These are phyloP conservation scores for Laticauda colubrina DNA, from an alignment of 2,113 vertebrate species.

Conservation along the genomic window DNA sequence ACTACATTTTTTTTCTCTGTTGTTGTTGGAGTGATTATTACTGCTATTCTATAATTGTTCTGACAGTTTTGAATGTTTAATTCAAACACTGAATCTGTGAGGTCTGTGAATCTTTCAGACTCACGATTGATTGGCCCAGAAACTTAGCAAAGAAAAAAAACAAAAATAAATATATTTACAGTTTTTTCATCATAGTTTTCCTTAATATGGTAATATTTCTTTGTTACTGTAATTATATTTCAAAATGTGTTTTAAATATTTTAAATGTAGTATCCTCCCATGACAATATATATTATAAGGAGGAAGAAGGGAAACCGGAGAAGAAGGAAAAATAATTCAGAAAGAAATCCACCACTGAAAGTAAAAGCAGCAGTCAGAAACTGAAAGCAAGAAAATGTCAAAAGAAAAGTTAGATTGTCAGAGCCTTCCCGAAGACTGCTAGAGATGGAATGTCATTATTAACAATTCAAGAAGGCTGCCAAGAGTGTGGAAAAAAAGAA, in stretches of 20 bases:
- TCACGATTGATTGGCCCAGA: neutral
- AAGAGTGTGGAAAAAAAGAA: neutral
- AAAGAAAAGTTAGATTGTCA: neutral
- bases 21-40: neutral
- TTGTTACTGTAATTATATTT: neutral
- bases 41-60: neutral
- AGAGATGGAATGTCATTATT: neutral
- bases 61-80: neutral
- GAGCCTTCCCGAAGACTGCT: neutral
- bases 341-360: neutral
- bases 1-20: neutral
- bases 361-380: neutral
- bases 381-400: neutral
- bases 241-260: neutral
- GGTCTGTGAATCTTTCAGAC: neutral
- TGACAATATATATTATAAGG: neutral
- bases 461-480: neutral
- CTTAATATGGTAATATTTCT: too few species aligned
- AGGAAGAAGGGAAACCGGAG: neutral
- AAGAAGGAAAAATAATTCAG: neutral
- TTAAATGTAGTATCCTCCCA: neutral
- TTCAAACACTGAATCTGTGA: neutral
- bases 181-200: neutral
- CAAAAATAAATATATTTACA: neutral
- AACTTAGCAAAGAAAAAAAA: neutral